Percentiles rank a stretch among this genome's conserved stretches.
These are phyloP conservation scores for Catostomus latipinnis DNA, from an alignment of 2,797 vertebrate genomes.

Conservation along the genomic window DNA sequence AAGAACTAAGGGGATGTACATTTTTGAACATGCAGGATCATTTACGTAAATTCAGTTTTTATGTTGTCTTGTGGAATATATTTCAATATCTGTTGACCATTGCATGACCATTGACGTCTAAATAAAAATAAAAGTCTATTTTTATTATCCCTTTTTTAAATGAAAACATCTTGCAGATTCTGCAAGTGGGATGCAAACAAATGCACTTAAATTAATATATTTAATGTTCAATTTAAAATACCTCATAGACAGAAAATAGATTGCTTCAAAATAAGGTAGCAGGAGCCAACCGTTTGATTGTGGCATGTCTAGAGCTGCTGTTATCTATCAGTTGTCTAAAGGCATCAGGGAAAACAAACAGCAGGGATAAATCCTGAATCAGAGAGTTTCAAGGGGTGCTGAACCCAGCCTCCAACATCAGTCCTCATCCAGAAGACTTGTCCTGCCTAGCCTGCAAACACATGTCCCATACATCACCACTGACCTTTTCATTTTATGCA, in stretches of 20 bases:
- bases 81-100: no score
- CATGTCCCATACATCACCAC: constrained; percentile 33
- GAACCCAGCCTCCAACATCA: constrained; percentile 12
- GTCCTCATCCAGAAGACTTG: constrained; percentile 25
- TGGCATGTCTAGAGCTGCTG: constrained; percentile 5
- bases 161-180: no score
- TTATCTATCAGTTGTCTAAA: constrained; percentile 46
- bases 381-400: constrained; percentile 29
- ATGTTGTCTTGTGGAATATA: no score
- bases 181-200: not conserved
- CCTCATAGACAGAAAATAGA: not conserved
- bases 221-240: no score
- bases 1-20: no score
- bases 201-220: not conserved
- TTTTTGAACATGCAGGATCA: no score
- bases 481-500: constrained; percentile 54
- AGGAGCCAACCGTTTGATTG: constrained; percentile 13
- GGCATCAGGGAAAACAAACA: constrained; percentile 47
- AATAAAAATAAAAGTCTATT: no score
- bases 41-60: no score
- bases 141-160: no score
- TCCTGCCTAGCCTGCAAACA: constrained; percentile 21
- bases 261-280: constrained; percentile 10
- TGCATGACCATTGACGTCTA: no score
- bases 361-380: constrained; percentile 19